Base-by-base conservation (phyloP, 2,113 vertebrate species). In the Poicephalus meyeri region DNA sequence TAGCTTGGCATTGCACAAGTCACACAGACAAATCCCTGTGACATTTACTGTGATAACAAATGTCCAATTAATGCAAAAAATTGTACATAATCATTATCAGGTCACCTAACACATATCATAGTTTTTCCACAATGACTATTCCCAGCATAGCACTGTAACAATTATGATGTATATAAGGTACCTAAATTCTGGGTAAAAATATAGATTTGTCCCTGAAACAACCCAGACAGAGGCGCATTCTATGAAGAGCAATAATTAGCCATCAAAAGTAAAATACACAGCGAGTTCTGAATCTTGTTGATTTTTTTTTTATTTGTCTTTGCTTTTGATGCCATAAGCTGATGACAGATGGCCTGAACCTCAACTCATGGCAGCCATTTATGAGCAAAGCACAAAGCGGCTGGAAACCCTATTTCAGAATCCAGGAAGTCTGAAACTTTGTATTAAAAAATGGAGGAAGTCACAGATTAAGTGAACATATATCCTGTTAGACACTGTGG, bases 281-380 rank as follows among this genome's bases (percentile, higher is more conserved):
- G 31, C 2, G 6, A 74, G 33, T n/a, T 88, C 13, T 47, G 50
- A 80, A 52, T 78, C 55, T 55, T 5, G 2, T 4, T 71, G 35
- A 74, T 50, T 95, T 92, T 93, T 95, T 92, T 93, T 88, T 50
- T 1, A 9, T 20, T 92, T 68, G 21, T 56, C 20, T 79, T 66
- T 79, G 66, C 24, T 84, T 95, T 65, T 95, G 80, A 50, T 69
- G 52, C 73, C 39, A 47, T 69, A 71, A 80, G 9, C 64, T 88
- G 55, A 82, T 44, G 55, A 91, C 91, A 77, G 81, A 91, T 70
- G 88, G 79, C 52, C 69, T 90, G 44, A 94, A 86, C 66, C 79
- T 69, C 71, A 84, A 52, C 39, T 83, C 41, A 35, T 13, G 28
- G 61, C 68, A 83, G 50, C 33, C 77, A 52, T 33, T 84, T 50